Evolutionary conservation across 2,888 invertebrate species (phyloP).

Genomic region (Drosophila hamatofila): DNA sequence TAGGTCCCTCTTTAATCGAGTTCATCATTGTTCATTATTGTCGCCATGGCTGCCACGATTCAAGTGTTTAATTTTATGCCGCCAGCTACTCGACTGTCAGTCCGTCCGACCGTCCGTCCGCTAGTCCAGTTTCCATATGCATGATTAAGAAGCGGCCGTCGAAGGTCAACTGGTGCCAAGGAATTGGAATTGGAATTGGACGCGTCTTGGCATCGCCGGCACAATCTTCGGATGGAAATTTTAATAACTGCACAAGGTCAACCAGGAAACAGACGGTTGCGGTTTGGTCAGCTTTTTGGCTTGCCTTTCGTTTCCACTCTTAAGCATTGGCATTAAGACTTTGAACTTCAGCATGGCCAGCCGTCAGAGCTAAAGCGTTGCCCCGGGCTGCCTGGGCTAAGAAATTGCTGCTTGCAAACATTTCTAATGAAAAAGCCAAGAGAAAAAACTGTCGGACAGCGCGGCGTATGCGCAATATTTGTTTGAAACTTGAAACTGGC

Average conservation of each 20-base stretch:
- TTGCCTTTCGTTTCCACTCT: constrained; percentile 63
- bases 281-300: constrained; percentile 64
- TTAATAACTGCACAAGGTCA: constrained; percentile 79
- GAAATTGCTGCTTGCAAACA: constrained; percentile 5
- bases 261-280: constrained; percentile 68
- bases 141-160: constrained; percentile 66
- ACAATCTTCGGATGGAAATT: constrained; percentile 78
- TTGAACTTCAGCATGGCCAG: constrained; percentile 33
- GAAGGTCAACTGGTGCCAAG: constrained; percentile 79
- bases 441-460: constrained; percentile 1
- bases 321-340: constrained; percentile 34
- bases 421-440: constrained; percentile 13
- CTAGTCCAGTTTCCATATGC: constrained; percentile 48
- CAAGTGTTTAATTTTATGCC: constrained; percentile 79
- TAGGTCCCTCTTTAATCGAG: constrained; percentile 71
- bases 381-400: not conserved
- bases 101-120: constrained; percentile 4
- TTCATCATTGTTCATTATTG: constrained; percentile 80
- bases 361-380: constrained; percentile 3
- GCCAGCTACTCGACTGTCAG: constrained; percentile 58
- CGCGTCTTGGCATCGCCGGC: constrained; percentile 28
- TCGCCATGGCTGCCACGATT: constrained; percentile 70
- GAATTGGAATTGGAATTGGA: constrained; percentile 79
- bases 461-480: constrained; percentile 52
- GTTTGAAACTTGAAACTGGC: constrained; percentile 44